phyloP scores from a whole-genome alignment of 2,797 vertebrate species.

The Arremon brunneinucha region DNA sequence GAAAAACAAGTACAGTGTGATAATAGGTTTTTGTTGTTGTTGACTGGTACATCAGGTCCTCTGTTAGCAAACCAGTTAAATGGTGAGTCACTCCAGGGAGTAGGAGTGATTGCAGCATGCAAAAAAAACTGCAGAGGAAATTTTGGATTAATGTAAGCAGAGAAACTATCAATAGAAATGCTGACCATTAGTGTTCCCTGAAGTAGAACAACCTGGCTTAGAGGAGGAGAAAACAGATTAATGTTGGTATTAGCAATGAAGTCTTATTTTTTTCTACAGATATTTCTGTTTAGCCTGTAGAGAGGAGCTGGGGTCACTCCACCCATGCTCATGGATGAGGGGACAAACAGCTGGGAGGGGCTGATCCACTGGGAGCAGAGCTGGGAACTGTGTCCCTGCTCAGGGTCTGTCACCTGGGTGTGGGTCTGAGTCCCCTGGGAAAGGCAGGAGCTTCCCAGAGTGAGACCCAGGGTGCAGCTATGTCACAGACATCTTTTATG shows the following conservation, averaged over 20 bases:
- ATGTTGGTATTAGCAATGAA: neutral
- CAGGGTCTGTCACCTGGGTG: accelerated
- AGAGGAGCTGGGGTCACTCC: accelerated
- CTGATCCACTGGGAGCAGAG: accelerated
- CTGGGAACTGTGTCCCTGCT: neutral
- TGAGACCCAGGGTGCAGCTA: too few relatives aligned
- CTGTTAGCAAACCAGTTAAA: slow-evolving; percentile 53
- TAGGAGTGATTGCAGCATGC: slow-evolving; percentile 7
- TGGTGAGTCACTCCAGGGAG: slow-evolving; percentile 6
- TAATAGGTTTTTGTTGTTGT: slow-evolving; percentile 27
- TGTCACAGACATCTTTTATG: too few relatives aligned
- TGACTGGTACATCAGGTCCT: slow-evolving; percentile 42
- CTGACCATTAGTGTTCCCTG: neutral
- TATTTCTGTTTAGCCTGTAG: neutral
- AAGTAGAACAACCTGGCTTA: neutral
- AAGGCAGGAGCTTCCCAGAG: neutral
- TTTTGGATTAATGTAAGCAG: neutral
- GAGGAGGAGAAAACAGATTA: neutral
- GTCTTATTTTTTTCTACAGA: neutral
- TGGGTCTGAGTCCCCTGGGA: accelerated
- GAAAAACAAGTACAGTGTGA: slow-evolving; percentile 26
- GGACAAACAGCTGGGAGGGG: neutral
- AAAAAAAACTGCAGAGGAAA: slow-evolving; percentile 3
- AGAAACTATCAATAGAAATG: slow-evolving; percentile 20
- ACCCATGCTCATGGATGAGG: accelerated